Conservation (phyloP, 2,797 vertebrate species). For the Sebastes melanostomus region DNA sequence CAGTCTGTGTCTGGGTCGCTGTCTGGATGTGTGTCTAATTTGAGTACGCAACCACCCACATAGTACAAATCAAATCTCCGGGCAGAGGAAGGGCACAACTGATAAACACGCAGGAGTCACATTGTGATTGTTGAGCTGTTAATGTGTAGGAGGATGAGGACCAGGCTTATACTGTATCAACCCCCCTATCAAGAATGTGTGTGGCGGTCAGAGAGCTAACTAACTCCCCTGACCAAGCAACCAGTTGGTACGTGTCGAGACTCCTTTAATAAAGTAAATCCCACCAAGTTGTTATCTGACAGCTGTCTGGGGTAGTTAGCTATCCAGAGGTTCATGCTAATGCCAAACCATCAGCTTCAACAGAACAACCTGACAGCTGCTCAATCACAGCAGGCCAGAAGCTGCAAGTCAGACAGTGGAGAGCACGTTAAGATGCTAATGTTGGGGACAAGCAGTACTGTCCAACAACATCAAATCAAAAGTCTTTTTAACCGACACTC, state of each 20-base stretch:
- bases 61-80: conserved; percentile 11
- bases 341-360: background rate
- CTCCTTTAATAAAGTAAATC: background rate
- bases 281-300: background rate
- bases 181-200: background rate
- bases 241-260: background rate
- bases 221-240: background rate
- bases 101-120: background rate
- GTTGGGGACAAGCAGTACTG: background rate
- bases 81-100: background rate
- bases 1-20: conserved; percentile 28
- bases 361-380: background rate
- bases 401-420: background rate
- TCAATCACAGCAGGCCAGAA: background rate
- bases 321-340: background rate
- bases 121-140: conserved; percentile 1
- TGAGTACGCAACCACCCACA: background rate
- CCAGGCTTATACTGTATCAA: background rate
- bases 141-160: background rate
- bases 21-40: conserved; percentile 36
- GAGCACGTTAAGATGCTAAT: background rate
- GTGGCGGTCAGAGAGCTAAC: background rate
- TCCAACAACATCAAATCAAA: background rate
- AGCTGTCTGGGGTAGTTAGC: background rate
- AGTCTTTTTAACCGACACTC: too few relatives aligned